Percentiles rank a stretch among this genome's conserved stretches.
Conservation (phyloP, 2,888 invertebrate genomes). For the Agapostemon virescens region DNA sequence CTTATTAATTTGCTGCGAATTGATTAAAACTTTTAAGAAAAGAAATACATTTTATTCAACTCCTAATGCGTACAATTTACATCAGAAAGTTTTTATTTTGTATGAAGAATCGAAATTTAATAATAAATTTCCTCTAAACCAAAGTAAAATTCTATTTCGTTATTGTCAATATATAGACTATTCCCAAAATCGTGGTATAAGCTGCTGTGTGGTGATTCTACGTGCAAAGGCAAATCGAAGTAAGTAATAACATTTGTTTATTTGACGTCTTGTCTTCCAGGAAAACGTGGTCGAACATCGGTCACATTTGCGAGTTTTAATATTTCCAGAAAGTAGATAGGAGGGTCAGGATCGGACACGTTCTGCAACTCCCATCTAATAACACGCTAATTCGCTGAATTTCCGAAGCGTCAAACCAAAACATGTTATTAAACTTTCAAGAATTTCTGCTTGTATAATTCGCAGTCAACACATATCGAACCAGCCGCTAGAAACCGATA, state of each 20-base stretch:
- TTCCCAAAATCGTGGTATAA: not conserved
- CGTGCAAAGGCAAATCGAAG: not conserved
- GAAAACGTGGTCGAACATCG: not conserved
- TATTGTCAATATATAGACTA: not conserved
- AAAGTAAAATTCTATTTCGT: not conserved
- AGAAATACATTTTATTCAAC: not conserved
- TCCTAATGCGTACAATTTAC: not conserved
- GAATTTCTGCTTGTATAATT: not conserved
- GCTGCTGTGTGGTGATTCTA: too few species aligned
- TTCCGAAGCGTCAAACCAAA: not conserved
- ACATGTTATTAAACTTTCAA: not conserved
- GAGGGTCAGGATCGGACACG: not conserved
- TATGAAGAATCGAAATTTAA: too few species aligned
- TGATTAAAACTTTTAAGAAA: not conserved
- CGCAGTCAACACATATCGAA: not conserved
- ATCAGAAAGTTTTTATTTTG: not conserved
- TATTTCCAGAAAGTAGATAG: not conserved
- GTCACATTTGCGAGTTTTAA: not conserved
- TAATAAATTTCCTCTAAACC: too few species aligned
- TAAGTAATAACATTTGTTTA: not conserved
- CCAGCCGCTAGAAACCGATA: not conserved
- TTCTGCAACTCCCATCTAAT: too few species aligned
- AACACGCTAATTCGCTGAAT: not conserved
- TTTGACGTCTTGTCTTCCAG: not conserved
- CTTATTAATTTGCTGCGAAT: too few species aligned